Evolutionary conservation across 2,797 vertebrate species (phyloP).

Genomic region (Gambelia wislizenii): DNA sequence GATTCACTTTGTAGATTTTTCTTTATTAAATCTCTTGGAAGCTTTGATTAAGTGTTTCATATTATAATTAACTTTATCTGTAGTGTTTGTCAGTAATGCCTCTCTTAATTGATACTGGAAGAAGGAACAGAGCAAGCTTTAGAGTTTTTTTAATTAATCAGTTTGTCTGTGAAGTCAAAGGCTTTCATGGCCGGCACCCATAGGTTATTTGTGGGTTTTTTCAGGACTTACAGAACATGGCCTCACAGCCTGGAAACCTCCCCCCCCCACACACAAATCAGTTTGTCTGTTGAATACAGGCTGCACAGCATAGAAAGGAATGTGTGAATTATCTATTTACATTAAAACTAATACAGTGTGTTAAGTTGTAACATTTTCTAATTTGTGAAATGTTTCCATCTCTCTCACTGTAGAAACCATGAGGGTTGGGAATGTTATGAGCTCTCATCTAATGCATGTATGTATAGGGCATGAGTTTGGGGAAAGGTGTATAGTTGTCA

Average conservation of each 20-base stretch:
- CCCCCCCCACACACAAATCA: no score
- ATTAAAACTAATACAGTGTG: not conserved
- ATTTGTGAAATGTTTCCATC: not conserved
- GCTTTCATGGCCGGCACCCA: no score
- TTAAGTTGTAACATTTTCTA: not conserved
- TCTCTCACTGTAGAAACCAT: not conserved
- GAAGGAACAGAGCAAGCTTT: not conserved
- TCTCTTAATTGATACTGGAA: not conserved
- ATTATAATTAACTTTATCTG: not conserved
- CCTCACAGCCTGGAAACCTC: no score
- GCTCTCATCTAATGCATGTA: not conserved
- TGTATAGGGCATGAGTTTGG: not conserved
- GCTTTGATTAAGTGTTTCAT: not conserved
- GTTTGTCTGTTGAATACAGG: not conserved
- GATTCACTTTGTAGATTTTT: not conserved
- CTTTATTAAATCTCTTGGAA: not conserved
- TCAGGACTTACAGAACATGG: no score
- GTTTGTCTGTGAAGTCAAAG: no score
- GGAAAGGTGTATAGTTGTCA: not conserved
- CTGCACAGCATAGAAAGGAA: not conserved
- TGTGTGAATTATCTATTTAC: not conserved
- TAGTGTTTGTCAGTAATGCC: not conserved
- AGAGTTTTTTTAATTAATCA: not conserved
- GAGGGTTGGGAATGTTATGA: not conserved
- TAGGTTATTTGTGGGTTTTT: no score